phyloP scores from a whole-genome alignment of 2,797 vertebrate genomes.

The Philypnodon macrostomus region DNA sequence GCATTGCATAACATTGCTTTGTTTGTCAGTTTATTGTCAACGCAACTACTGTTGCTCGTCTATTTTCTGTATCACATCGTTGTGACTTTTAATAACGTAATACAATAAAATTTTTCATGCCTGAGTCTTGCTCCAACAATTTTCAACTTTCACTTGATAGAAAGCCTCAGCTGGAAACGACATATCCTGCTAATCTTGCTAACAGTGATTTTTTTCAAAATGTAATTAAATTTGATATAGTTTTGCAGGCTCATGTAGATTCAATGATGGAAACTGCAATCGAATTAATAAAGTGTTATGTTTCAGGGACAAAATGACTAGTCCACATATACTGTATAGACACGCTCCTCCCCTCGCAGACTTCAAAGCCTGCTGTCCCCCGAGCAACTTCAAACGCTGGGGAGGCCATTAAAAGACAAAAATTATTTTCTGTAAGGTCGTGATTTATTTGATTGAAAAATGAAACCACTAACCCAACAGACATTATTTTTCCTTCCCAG shows the following conservation, averaged over 20 bases:
- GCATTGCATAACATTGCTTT: too few relatives aligned
- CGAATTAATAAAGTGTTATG: constrained; percentile 42
- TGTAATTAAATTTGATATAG: constrained; percentile 3
- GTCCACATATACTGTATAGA: constrained; percentile 21
- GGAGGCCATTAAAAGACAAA: constrained; percentile 74
- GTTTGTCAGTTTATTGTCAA: too few relatives aligned
- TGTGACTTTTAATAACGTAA: background rate
- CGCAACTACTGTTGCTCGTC: too few relatives aligned
- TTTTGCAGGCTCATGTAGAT: constrained; percentile 3
- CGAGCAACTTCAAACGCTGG: constrained; percentile 72
- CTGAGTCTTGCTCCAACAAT: background rate
- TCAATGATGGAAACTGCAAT: constrained; percentile 6
- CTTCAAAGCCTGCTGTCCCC: constrained; percentile 73
- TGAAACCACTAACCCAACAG: constrained; percentile 74
- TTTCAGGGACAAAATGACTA: constrained; percentile 45
- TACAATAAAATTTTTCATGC: background rate
- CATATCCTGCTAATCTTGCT: constrained; percentile 10
- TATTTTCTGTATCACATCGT: too few relatives aligned
- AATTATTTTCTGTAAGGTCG: constrained; percentile 75
- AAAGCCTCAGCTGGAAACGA: constrained; percentile 3
- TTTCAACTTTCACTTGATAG: background rate
- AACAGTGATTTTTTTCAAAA: background rate
- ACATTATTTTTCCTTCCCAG: constrained; percentile 69
- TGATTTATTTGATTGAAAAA: constrained; percentile 83
- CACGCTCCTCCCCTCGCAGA: constrained; percentile 44